phyloP scores from a whole-genome alignment of 2,888 invertebrate species.

The Cryptocheilus praepositus region DNA sequence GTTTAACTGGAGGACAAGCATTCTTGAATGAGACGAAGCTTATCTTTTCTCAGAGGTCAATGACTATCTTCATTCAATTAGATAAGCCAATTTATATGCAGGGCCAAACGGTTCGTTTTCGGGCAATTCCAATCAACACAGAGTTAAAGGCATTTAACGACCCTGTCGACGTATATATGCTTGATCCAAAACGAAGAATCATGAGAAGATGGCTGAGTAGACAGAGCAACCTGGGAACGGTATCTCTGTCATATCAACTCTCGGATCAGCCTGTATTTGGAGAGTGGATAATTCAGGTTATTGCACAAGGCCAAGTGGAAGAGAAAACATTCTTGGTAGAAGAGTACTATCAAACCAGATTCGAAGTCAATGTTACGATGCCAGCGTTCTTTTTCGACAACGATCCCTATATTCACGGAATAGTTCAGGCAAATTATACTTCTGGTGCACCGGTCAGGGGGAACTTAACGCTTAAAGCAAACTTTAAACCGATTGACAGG shows the following conservation, averaged over 20 bases:
- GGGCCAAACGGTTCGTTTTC: conserved; percentile 88
- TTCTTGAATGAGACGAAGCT: conserved; percentile 92
- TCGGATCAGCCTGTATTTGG: conserved; percentile 95
- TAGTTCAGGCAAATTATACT: conserved; percentile 95
- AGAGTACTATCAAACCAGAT: conserved; percentile 96
- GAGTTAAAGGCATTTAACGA: conserved; percentile 93
- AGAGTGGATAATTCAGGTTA: conserved; percentile 92
- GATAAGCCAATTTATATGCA: conserved; percentile 97
- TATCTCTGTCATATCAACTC: conserved; percentile 92
- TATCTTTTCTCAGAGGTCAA: conserved; percentile 90
- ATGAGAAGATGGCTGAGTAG: conserved; percentile 95
- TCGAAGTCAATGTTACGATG: conserved; percentile 97
- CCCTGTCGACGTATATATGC: conserved; percentile 93
- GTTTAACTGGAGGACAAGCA: conserved; percentile 88
- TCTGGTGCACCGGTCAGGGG: conserved; percentile 93
- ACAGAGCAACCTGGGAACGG: conserved; percentile 92
- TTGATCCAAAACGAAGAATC: conserved; percentile 91
- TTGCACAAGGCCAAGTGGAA: conserved; percentile 92
- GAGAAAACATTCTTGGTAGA: conserved; percentile 91
- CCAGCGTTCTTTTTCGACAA: conserved; percentile 94
- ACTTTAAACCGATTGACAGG: conserved; percentile 81
- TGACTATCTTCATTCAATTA: conserved; percentile 96
- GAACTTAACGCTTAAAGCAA: conserved; percentile 90
- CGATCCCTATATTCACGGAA: conserved; percentile 88
- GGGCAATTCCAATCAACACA: conserved; percentile 94